These are phyloP conservation scores for Rynchops niger DNA, from an alignment of 2,113 vertebrate genomes.

Conservation along the genomic window DNA sequence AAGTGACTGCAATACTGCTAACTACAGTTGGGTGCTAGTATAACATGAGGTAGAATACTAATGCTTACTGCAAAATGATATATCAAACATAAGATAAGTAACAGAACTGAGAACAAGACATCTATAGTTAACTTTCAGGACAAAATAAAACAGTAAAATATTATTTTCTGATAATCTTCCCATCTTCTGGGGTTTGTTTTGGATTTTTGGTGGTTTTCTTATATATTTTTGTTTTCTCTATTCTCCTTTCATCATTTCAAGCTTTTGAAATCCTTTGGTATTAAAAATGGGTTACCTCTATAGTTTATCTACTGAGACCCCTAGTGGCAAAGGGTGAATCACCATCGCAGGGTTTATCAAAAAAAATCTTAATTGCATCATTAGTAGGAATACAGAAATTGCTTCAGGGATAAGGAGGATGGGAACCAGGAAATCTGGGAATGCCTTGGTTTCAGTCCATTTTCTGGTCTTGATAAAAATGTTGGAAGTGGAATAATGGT, in stretches of 20 bases:
- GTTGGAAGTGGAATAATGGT: not conserved
- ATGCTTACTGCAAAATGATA: accelerated
- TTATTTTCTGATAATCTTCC: not conserved
- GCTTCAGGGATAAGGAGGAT: not conserved
- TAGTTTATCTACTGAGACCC: not conserved
- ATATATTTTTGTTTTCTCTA: not conserved
- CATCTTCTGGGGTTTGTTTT: no score
- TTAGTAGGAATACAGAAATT: not conserved
- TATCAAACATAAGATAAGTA: accelerated
- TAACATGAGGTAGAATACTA: not conserved
- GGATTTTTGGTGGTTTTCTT: no score
- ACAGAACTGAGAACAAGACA: not conserved
- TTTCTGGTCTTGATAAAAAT: not conserved
- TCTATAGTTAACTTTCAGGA: not conserved
- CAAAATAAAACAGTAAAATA: not conserved
- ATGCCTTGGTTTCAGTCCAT: not conserved
- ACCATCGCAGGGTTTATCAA: not conserved
- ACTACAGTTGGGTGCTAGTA: not conserved
- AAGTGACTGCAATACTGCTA: not conserved
- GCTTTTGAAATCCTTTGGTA: not conserved
- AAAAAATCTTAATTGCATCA: not conserved
- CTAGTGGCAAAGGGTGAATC: not conserved
- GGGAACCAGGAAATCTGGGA: not conserved
- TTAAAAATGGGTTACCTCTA: not conserved
- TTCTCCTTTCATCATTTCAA: not conserved